Conservation (phyloP, 2,797 vertebrate species). For the Poecilia wingei region DNA sequence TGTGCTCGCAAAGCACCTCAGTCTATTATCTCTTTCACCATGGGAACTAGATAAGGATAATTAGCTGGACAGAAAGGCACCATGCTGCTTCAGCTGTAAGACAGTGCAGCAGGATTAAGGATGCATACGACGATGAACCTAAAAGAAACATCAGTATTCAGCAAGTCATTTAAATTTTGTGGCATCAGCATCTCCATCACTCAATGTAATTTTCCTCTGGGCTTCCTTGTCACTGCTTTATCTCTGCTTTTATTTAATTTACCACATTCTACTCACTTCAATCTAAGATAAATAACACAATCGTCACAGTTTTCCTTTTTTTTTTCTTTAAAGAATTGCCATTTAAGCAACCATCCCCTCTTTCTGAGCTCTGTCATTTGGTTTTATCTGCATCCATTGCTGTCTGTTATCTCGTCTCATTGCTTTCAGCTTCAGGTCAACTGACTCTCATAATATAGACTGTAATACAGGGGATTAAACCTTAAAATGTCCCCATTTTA, state of each 20-base stretch:
- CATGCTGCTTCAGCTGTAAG: conserved; percentile 43
- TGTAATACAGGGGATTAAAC: not conserved
- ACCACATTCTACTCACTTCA: conserved; percentile 15
- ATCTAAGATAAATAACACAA: conserved; percentile 20
- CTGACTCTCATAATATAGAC: not conserved
- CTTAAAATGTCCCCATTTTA: not conserved
- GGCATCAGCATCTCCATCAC: conserved; percentile 37
- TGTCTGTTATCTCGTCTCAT: not conserved
- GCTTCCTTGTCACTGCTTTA: conserved; percentile 20
- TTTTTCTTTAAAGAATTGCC: not conserved
- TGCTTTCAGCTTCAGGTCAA: not conserved
- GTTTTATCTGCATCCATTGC: conserved; percentile 26
- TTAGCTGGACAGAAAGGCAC: conserved; percentile 67
- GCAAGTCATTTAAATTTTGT: conserved; percentile 38
- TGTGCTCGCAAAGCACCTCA: conserved; percentile 57
- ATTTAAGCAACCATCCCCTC: not conserved
- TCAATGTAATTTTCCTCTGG: conserved; percentile 7
- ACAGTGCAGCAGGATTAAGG: conserved; percentile 35
- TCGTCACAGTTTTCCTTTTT: conserved; percentile 30
- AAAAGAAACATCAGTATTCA: conserved; percentile 43
- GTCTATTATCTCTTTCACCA: conserved; percentile 72
- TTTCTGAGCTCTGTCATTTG: conserved; percentile 9
- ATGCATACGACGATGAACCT: conserved; percentile 48
- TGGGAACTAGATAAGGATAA: conserved; percentile 74
- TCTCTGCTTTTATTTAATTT: conserved; percentile 8